These are phyloP conservation scores for Hybos culiciformis DNA, from an alignment of 2,888 invertebrate genomes.

Conservation along the genomic window DNA sequence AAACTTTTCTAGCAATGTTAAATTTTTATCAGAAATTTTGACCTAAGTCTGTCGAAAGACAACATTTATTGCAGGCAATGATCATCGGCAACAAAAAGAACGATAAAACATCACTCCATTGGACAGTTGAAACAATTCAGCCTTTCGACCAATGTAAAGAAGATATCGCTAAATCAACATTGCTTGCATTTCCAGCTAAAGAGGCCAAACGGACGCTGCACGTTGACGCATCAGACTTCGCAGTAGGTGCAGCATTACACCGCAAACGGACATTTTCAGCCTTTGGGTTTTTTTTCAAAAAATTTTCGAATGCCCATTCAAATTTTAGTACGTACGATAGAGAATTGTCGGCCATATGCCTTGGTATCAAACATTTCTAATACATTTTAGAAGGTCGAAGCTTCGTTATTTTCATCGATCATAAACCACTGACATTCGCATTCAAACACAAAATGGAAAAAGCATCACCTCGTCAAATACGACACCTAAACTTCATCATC, in stretches of 20 bases:
- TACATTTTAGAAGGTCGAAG: conserved; percentile 26
- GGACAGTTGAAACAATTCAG: not conserved
- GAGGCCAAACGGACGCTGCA: conserved; percentile 13
- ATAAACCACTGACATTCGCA: conserved; percentile 23
- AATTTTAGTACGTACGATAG: conserved; percentile 27
- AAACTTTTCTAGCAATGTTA: not conserved
- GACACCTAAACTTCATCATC: conserved; percentile 22
- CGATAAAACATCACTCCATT: not conserved
- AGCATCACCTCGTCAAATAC: conserved; percentile 23
- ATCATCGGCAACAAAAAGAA: not conserved
- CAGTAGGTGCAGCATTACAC: conserved; percentile 28
- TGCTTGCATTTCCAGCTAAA: not conserved
- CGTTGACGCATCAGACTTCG: conserved; percentile 22
- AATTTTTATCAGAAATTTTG: not conserved
- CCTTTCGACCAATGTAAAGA: not conserved
- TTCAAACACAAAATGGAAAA: conserved; percentile 17
- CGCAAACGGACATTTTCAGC: conserved; percentile 19
- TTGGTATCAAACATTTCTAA: conserved; percentile 24
- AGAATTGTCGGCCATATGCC: conserved; percentile 28
- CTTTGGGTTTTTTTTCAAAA: conserved; percentile 27
- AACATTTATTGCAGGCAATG: not conserved
- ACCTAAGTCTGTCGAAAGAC: not conserved
- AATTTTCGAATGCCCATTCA: conserved; percentile 20
- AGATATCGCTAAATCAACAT: not conserved
- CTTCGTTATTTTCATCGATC: conserved; percentile 23